Evolutionary conservation across 2,113 vertebrate genomes (phyloP).

Genomic region (Heterocephalus glaber): DNA sequence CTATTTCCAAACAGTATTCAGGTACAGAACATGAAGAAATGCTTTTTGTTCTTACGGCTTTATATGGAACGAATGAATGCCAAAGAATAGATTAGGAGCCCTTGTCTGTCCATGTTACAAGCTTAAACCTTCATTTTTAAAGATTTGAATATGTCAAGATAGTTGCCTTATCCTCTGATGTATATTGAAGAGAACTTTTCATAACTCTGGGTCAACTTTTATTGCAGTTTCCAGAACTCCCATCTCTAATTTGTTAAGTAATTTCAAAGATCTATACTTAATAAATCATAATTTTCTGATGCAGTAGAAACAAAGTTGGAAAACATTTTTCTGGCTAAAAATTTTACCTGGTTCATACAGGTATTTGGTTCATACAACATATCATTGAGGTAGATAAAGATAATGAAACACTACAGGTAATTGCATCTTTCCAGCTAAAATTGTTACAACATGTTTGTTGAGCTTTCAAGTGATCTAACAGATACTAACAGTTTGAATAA

Average conservation of each 20-base stretch:
- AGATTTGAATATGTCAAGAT: background rate
- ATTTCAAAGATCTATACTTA: background rate
- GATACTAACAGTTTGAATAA: background rate
- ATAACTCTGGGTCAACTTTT: background rate
- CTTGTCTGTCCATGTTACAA: background rate
- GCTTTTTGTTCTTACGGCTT: background rate
- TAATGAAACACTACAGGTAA: background rate
- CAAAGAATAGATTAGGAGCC: background rate
- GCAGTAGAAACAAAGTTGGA: background rate
- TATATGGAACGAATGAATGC: background rate
- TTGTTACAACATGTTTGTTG: background rate
- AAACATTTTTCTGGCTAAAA: background rate
- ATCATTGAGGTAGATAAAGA: background rate
- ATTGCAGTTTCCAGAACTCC: background rate
- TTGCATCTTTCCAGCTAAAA: background rate
- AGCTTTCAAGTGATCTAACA: background rate
- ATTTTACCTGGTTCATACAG: background rate
- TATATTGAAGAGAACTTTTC: background rate
- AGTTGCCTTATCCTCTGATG: background rate
- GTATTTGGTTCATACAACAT: background rate
- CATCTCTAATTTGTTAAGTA: background rate
- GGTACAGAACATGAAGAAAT: background rate
- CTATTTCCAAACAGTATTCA: background rate
- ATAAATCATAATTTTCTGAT: slow-evolving; percentile 25
- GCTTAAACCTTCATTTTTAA: background rate